These are phyloP conservation scores for Diorhabda carinulata DNA, from an alignment of 1,140 invertebrate genomes.

Conservation along the genomic window DNA sequence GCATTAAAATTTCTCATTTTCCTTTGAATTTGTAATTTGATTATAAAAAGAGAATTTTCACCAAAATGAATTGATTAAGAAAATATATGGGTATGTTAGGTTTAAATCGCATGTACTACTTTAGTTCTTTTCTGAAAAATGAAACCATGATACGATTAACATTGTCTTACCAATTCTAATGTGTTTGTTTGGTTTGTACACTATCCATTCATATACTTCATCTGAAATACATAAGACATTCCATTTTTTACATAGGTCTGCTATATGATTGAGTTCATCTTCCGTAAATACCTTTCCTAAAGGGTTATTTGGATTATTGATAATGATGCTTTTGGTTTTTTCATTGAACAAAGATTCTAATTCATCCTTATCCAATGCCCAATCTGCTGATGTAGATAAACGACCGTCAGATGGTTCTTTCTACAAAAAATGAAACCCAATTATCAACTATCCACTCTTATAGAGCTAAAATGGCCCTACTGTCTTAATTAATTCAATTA, in stretches of 20 bases:
- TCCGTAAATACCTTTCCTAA: conserved; percentile 83
- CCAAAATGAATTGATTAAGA: no score
- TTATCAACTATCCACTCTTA: background rate
- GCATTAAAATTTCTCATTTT: no score
- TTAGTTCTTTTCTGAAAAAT: no score
- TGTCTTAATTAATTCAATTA: no score
- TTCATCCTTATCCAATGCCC: conserved; percentile 82
- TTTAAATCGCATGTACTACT: no score
- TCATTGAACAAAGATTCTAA: conserved; percentile 77
- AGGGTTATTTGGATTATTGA: conserved; percentile 97
- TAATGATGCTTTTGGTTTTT: conserved; percentile 92
- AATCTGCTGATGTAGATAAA: conserved; percentile 69
- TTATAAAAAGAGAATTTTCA: no score
- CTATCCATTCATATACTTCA: conserved; percentile 98
- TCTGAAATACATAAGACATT: conserved; percentile 89
- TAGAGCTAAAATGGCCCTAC: no score
- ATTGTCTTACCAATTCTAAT: conserved; percentile 30
- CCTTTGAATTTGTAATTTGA: no score
- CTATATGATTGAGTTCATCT: conserved; percentile 74
- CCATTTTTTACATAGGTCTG: conserved; percentile 46
- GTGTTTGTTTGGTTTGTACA: conserved; percentile 82
- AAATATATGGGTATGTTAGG: no score
- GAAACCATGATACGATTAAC: background rate
- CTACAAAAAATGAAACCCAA: conserved; percentile 20
- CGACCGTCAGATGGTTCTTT: conserved; percentile 18